Percentiles rank a stretch among this genome's conserved stretches.
Conservation (phyloP, 2,113 vertebrate genomes). For the Grus americana region DNA sequence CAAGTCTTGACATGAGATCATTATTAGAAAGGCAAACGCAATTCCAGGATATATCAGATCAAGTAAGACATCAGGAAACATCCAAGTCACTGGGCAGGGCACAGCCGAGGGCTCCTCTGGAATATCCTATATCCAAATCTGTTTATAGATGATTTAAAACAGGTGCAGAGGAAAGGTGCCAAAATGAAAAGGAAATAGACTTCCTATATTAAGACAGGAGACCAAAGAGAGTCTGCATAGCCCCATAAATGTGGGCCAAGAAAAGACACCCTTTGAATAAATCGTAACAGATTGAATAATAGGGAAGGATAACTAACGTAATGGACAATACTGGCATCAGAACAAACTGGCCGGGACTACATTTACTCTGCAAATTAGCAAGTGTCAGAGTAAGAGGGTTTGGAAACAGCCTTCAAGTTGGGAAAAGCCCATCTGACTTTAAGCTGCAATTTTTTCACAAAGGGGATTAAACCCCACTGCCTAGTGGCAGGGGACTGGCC, state of each 20-base stretch:
- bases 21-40: not conserved
- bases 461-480: not conserved
- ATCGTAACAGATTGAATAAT: not conserved
- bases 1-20: not conserved
- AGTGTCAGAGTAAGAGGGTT: not conserved
- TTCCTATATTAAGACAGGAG: not conserved
- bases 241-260: not conserved
- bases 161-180: not conserved
- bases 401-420: not conserved
- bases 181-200: constrained; percentile 19
- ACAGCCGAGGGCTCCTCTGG: not conserved
- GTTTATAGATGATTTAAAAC: constrained; percentile 18
- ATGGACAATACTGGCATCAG: not conserved
- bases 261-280: not conserved
- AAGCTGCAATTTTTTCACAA: not conserved
- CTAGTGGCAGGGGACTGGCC: not conserved
- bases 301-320: not conserved
- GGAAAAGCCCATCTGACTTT: not conserved
- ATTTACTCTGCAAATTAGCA: not conserved
- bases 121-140: not conserved
- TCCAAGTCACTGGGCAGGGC: not conserved
- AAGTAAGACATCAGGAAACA: not conserved
- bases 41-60: not conserved
- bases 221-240: not conserved
- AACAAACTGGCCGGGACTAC: not conserved